phyloP scores from a whole-genome alignment of 1,140 invertebrate species.

The Helicorthomorpha holstii region DNA sequence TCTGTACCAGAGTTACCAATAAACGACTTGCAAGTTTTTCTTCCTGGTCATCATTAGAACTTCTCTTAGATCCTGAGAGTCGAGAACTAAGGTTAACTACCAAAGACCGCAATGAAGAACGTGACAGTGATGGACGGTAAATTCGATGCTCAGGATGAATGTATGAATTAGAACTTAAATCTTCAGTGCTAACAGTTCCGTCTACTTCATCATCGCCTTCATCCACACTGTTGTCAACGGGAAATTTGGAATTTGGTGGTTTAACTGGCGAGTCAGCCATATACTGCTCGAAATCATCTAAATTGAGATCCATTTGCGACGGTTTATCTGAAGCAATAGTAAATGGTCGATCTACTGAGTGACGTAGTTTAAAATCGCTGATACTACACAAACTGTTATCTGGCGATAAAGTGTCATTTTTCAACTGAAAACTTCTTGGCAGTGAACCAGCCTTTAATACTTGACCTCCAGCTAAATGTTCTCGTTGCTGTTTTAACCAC shows the following conservation, averaged over 20 bases:
- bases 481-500: constrained; percentile 39
- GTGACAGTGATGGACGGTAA: constrained; percentile 37
- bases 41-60: constrained; percentile 6
- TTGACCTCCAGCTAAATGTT: constrained; percentile 26
- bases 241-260: constrained; percentile 15
- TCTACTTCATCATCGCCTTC: constrained; percentile 33
- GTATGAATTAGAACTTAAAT: constrained; percentile 22
- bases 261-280: constrained; percentile 33
- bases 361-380: neutral
- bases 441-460: constrained; percentile 51
- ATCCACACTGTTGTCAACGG: constrained; percentile 21
- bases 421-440: constrained; percentile 49
- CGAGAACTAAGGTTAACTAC: constrained; percentile 23
- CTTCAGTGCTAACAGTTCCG: constrained; percentile 25
- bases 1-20: constrained; percentile 20
- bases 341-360: constrained; percentile 34
- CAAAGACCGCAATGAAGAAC: constrained; percentile 27
- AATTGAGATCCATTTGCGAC: constrained; percentile 23
- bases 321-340: constrained; percentile 53
- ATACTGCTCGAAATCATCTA: constrained; percentile 37
- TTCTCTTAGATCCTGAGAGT: neutral
- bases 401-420: constrained; percentile 9
- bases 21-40: constrained; percentile 14
- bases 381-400: constrained; percentile 1
- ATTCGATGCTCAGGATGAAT: constrained; percentile 60